Conservation (phyloP, 1,140 invertebrate genomes). For the Hormaphis cornu region DNA sequence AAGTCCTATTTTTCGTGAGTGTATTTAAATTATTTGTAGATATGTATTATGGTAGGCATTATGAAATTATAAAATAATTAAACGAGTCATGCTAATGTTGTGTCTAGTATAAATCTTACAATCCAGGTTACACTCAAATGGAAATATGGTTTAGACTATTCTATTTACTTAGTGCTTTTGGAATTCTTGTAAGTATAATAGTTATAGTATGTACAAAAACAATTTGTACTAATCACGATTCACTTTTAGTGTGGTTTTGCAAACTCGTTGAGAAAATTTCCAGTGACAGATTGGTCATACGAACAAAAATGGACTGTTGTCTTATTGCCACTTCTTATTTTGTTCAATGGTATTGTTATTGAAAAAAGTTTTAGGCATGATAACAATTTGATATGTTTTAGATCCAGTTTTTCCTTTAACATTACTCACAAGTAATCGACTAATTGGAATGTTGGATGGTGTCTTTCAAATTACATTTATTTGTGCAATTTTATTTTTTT, state of each 20-base stretch:
- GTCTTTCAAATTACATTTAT: conserved; percentile 85
- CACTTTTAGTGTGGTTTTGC: conserved; percentile 76
- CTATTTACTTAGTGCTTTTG: conserved; percentile 78
- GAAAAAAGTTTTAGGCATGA: conserved; percentile 37
- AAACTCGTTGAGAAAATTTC: conserved; percentile 77
- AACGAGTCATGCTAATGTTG: too few relatives aligned
- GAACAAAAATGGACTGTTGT: conserved; percentile 94
- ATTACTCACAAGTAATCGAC: conserved; percentile 79
- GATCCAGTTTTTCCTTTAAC: conserved; percentile 89
- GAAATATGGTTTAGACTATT: conserved; percentile 95
- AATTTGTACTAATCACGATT: neutral
- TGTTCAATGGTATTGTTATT: conserved; percentile 93
- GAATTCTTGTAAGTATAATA: conserved; percentile 66
- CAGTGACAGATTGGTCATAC: conserved; percentile 88
- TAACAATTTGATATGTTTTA: conserved; percentile 46
- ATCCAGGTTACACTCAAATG: conserved; percentile 88
- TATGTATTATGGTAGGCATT: too few relatives aligned
- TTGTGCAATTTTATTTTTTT: conserved; percentile 78
- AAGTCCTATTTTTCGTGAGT: conserved; percentile 85
- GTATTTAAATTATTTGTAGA: conserved; percentile 32
- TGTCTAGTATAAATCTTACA: conserved; percentile 86
- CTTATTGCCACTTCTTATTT: conserved; percentile 74
- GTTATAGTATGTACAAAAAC: neutral
- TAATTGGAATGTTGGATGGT: conserved; percentile 82
- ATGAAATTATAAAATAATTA: neutral